Conservation (phyloP, 2,113 vertebrate genomes). For the Malaclemys terrapin region DNA sequence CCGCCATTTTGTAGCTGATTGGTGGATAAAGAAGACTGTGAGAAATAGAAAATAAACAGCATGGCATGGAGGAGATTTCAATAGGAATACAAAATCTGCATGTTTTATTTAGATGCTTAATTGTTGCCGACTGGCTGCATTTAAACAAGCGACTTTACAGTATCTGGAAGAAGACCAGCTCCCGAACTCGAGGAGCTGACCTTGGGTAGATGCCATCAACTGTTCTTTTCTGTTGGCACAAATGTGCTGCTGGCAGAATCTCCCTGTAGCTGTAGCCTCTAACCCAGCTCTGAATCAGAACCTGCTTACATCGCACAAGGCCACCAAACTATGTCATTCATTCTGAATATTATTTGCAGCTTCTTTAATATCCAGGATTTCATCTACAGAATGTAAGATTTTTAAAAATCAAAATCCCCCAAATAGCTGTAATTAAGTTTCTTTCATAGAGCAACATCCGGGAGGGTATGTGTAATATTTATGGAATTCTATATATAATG, state of each 20-base stretch:
- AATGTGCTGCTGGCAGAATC: conserved; percentile 76
- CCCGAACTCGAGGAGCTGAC: conserved; percentile 80
- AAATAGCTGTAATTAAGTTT: not conserved
- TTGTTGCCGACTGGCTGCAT: conserved; percentile 81
- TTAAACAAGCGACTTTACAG: conserved; percentile 78
- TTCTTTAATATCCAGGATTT: not conserved
- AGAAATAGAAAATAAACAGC: conserved; percentile 68
- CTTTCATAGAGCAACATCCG: not conserved
- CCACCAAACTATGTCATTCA: not conserved
- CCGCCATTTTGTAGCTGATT: conserved; percentile 85
- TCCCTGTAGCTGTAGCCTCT: conserved; percentile 8
- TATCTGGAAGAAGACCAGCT: conserved; percentile 77
- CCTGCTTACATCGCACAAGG: not conserved
- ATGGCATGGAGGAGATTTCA: conserved; percentile 54
- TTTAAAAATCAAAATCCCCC: not conserved
- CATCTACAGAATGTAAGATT: not conserved
- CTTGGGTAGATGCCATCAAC: conserved; percentile 83
- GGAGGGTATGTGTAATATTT: conserved; percentile 11
- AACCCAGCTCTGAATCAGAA: conserved; percentile 31
- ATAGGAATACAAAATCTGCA: conserved; percentile 70
- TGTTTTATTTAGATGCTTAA: conserved; percentile 77
- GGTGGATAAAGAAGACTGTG: conserved; percentile 79
- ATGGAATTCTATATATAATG: not conserved
- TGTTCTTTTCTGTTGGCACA: conserved; percentile 80
- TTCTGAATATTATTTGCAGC: not conserved